Conservation (phyloP, 2,113 vertebrate genomes). For the Morone saxatilis region DNA sequence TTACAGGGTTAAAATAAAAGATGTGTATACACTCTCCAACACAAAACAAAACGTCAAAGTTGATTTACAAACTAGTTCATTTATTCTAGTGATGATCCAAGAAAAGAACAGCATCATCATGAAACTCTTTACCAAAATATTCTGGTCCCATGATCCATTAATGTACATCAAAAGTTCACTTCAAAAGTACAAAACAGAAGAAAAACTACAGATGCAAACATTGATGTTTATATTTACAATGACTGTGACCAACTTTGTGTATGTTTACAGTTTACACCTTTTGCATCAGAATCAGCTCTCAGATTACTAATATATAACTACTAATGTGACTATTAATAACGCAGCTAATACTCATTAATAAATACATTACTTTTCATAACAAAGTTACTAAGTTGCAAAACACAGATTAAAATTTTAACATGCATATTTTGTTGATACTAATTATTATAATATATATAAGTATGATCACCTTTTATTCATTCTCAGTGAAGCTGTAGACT, state of each 20-base stretch:
- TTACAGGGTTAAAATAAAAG: neutral
- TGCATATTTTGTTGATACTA: neutral
- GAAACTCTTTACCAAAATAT: neutral
- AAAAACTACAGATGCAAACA: neutral
- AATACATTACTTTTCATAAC: neutral
- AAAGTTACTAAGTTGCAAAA: constrained; percentile 3
- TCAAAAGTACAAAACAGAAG: neutral
- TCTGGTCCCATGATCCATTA: neutral
- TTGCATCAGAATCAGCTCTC: neutral
- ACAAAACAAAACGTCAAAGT: neutral
- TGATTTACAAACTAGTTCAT: neutral
- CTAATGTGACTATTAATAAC: neutral
- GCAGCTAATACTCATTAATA: neutral
- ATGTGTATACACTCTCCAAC: neutral
- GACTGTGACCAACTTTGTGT: neutral
- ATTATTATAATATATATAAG: neutral
- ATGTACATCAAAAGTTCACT: neutral
- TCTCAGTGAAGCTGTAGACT: neutral
- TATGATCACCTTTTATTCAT: neutral
- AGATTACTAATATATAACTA: neutral
- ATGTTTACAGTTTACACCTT: neutral
- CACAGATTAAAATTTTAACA: neutral
- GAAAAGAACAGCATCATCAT: neutral
- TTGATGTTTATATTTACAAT: neutral
- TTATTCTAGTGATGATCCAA: neutral